Base-by-base conservation (phyloP, 2,888 invertebrate genomes). In the Orchestes rusci region DNA sequence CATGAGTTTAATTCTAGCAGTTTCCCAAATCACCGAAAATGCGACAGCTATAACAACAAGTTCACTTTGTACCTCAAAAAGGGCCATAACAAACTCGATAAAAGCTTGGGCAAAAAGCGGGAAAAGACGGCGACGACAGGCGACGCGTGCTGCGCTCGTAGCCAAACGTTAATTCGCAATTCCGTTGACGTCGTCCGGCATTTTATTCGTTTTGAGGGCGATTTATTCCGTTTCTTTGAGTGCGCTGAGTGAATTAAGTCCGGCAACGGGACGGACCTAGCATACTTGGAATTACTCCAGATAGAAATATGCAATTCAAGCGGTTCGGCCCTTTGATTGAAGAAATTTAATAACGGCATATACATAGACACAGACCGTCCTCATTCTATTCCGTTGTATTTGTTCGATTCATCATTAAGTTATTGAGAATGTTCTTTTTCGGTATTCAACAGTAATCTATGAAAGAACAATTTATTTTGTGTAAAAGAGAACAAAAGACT, bases 291-390 rank as follows among this genome's bases (percentile, higher is more conserved):
- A 60, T 57, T 59, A 59, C 52, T 41, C 49, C 54, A 55, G 56
- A 59, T 59, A 58, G 56, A 58, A 60, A 60, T 59, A 62, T 62
- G 59, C 62, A 60, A 61, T 64, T 63, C 51, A 43, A 51, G 51
- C 50, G 55, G 53, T 52, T 54, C 52, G 52, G 39, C 50, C 52
- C 53, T 53, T 45, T 51, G 50, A 44, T 44, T 53, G 56, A 52
- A 52, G 49, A 51, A 54, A 56, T 53, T 50, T 50, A 54, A 56
- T 54, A 53, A 42, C 31, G 39, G 36, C 13, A 42, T 45, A 43
- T 47, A n/a, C n/a, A n/a, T n/a, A n/a, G n/a, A n/a, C n/a, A n/a
- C n/a, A n/a, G n/a, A n/a, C n/a, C n/a, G n/a, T n/a, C n/a, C n/a
- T n/a, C n/a, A n/a, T n/a, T n/a, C n/a, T n/a, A n/a, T n/a, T n/a